These are phyloP conservation scores for Macropodus opercularis DNA, from an alignment of 2,797 vertebrate genomes.

Conservation along the genomic window DNA sequence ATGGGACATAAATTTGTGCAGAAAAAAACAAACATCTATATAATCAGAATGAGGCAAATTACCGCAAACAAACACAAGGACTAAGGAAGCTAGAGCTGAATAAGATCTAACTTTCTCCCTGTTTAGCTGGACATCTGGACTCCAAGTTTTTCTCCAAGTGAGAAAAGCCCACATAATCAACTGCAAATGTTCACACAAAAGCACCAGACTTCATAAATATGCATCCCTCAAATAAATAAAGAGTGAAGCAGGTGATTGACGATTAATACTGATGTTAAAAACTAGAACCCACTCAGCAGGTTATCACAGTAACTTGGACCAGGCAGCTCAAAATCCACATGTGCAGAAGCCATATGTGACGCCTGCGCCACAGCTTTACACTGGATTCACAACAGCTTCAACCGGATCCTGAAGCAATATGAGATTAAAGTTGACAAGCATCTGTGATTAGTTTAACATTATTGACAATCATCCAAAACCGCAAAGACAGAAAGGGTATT, in stretches of 20 bases:
- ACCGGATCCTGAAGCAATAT: conserved; percentile 37
- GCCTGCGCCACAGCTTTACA: conserved; percentile 34
- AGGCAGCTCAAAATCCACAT: conserved; percentile 47
- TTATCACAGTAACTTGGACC: conserved; percentile 46
- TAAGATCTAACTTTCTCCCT: conserved; percentile 42
- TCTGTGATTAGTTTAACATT: conserved; percentile 67
- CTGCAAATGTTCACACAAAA: conserved; percentile 72
- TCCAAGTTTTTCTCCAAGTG: conserved; percentile 46
- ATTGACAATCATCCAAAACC: conserved; percentile 66
- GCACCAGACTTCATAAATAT: conserved; percentile 77
- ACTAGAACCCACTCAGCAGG: conserved; percentile 44
- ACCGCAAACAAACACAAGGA: conserved; percentile 70
- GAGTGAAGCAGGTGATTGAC: conserved; percentile 61
- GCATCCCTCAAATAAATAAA: conserved; percentile 54
- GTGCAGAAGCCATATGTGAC: conserved; percentile 16
- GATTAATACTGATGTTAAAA: conserved; percentile 73
- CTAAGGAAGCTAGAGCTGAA: conserved; percentile 26
- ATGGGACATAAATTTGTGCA: conserved; percentile 55
- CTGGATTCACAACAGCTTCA: conserved; percentile 42
- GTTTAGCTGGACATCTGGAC: conserved; percentile 75
- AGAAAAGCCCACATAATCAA: conserved; percentile 70
- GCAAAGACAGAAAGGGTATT: conserved; percentile 51
- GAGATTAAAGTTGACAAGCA: conserved; percentile 68
- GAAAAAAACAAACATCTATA: conserved; percentile 46
- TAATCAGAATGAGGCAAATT: conserved; percentile 55